These are phyloP conservation scores for Xiphorhynchus erythropygius DNA, from an alignment of 2,797 vertebrate species.

Conservation along the genomic window DNA sequence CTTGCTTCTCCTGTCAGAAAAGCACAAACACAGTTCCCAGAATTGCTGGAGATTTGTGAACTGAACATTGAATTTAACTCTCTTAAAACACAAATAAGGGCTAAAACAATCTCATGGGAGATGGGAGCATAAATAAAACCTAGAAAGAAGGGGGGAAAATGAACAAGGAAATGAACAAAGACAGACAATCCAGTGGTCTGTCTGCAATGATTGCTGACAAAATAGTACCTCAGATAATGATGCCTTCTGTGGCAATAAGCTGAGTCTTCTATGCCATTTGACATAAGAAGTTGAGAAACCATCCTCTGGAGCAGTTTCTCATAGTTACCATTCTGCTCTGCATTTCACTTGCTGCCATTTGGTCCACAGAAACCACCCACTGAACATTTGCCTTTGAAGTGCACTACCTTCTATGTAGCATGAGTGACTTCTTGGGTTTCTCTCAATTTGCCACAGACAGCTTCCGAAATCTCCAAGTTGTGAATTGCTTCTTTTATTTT, in stretches of 20 bases:
- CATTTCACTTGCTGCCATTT: constrained; percentile 22
- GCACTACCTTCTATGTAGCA: neutral
- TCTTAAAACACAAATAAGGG: neutral
- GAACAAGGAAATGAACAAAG: rapidly evolving
- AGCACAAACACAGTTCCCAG: neutral
- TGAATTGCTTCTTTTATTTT: neutral
- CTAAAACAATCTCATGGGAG: neutral
- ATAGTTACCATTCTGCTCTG: neutral
- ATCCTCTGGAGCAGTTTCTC: neutral
- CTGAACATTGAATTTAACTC: neutral
- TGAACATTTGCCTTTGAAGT: constrained; percentile 42
- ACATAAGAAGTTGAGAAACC: neutral
- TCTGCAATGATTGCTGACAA: neutral
- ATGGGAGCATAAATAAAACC: neutral
- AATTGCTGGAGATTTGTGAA: neutral
- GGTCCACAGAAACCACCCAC: constrained; percentile 46
- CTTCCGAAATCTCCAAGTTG: neutral
- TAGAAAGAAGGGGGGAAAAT: neutral
- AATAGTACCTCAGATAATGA: neutral
- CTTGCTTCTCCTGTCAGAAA: neutral
- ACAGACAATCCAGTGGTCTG: neutral
- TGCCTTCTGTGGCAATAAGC: neutral
- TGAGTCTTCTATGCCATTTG: neutral
- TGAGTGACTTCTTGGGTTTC: constrained; percentile 41
- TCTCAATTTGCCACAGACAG: neutral